Conservation (phyloP, 2,797 vertebrate genomes). For the Squalus acanthias region DNA sequence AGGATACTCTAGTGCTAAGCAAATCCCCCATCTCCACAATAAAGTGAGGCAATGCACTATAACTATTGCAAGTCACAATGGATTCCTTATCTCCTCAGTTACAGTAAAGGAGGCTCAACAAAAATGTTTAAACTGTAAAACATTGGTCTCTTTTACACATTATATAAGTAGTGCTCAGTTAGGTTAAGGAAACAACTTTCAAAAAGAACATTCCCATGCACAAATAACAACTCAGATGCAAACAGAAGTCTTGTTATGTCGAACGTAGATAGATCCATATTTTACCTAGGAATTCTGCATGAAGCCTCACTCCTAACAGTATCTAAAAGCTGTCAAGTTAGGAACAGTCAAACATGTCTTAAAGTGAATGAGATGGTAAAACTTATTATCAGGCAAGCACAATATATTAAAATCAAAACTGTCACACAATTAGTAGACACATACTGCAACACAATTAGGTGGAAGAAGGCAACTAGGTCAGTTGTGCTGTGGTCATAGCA, state of each 20-base stretch:
- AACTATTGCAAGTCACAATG: too few species aligned
- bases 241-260: neutral
- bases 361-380: neutral
- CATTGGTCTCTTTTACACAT: neutral
- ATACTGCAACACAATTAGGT: neutral
- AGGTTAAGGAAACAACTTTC: neutral
- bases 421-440: neutral
- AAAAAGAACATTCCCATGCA: neutral
- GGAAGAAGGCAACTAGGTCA: neutral
- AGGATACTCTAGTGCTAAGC: too few species aligned
- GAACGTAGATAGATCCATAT: neutral
- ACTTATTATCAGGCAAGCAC: neutral
- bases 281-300: neutral
- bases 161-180: neutral
- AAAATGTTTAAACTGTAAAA: neutral
- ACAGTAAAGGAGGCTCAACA: neutral
- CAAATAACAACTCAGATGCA: neutral
- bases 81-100: neutral
- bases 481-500: neutral
- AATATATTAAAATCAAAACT: neutral
- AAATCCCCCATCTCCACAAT: too few species aligned
- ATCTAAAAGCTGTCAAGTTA: neutral
- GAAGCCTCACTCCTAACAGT: neutral
- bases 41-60: too few species aligned
- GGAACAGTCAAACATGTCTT: neutral